Evolutionary conservation across 1,140 invertebrate genomes (phyloP), one percentile per base, ranked within the genome.

Genomic region (Apis cerana): DNA sequence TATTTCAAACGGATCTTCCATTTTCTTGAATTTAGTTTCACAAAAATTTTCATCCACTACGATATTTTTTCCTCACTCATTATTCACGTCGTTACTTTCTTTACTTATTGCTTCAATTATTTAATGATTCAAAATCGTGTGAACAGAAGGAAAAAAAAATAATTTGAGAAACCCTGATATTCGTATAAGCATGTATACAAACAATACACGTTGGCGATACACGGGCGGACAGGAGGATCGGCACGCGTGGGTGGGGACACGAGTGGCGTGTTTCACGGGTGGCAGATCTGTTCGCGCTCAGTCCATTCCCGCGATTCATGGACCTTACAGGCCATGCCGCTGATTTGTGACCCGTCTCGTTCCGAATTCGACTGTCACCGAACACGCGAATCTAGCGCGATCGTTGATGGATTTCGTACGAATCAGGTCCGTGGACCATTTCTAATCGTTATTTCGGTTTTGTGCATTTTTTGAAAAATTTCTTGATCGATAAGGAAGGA

Each of bases 241-340:
- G 33, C 67, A 54, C 52, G 70, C 61, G 79, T 85, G 85, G 78
- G 86, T 88, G 87, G 82, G 83, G 80, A 83, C 67, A 12, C 80
- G 72, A 88, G 33, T 33, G 33, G 70, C 84, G 82, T 76, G 87
- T 88, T 83, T 88, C 82, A 82, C 65, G 87, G 88, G 62, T 88
- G 88, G 84, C 85, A 76, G 80, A 77, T 72, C 87, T 79, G 79
- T 87, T 88, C 87, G 69, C 89, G 89, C 88, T 92, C 89, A 89
- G 91, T 92, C 87, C 83, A 84, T 89, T 90, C 86, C 82, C 87
- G 90, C 85, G 89, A 89, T 89, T 90, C 91, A 89, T 87, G 86
- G 87, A 88, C 75, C 86, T 70, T 84, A 61, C 78, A 83, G 80
- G 89, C 74, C 76, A 79, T 80, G 83, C 64, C 83, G 80, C 48